phyloP scores from a whole-genome alignment of 1,140 invertebrate genomes.

The Caenorhabditis elegans region WBcel235 BX284605.5:9627001-9627500 shows the following conservation, averaged over 20 bases:
- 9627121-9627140: neutral
- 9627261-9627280: neutral
- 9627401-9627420: neutral
- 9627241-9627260: neutral
- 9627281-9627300: neutral
- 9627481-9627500: neutral
- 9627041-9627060: conserved; percentile 32
- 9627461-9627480: conserved; percentile 25
- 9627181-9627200: conserved; percentile 38
- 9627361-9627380: conserved; percentile 17
- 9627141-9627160: conserved; percentile 25
- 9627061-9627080: conserved; percentile 30
- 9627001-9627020: conserved; percentile 30
- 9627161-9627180: neutral
- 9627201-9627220: conserved; percentile 34
- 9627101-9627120: neutral
- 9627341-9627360: conserved; percentile 19
- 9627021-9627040: conserved; percentile 9
- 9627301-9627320: conserved; percentile 39
- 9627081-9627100: neutral
- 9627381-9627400: conserved; percentile 30
- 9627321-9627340: conserved; percentile 17
- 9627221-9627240: conserved; percentile 39
- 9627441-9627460: conserved; percentile 20
- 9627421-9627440: neutral